Base-by-base conservation (phyloP, 2,888 invertebrate genomes). In the Tridacna crocea region DNA sequence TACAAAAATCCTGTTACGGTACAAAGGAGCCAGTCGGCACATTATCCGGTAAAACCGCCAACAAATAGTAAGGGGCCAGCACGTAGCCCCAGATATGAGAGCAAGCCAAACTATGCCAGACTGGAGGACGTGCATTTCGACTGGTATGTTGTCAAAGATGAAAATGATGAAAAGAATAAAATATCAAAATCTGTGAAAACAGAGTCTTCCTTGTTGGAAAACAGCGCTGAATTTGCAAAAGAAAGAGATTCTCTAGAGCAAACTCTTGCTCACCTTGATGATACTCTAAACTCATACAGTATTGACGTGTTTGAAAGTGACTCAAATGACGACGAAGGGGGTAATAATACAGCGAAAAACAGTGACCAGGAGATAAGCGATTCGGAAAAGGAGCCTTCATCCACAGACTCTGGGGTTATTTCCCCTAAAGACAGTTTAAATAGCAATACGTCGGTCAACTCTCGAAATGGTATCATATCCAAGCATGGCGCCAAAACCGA, bases 401-500 rank as follows among this genome's bases (percentile, higher is more conserved):
- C 36, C 12, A 72, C 65, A 19, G 75, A 78, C n/a, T 75, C 78
- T 48, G 77, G 78, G 27, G 55, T 75, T 0, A 61, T 60, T 11
- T 83, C 82, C 10, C 65, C 74, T 10, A 51, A 51, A 10, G 77
- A 77, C 1, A 77, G 74, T 60, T 55, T 83, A 4, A 80, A 73
- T 17, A 80, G 80, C 22, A 76, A 73, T 24, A 66, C 75, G 19
- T 83, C 82, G 3, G 58, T 66, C 0, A 77, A 27, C n/a, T 78
- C 75, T 19, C 66, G 68, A 24, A 70, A 74, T n/a, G 82, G 82
- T 66, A 83, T 83, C 63, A 83, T 79, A 63, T 61, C 79, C 2
- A 55, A 76, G 17, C 61, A 65, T 27, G 27, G 22, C 36, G 17
- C 51, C 19, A 51, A 51, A 26, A 65, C 47, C 27, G 78, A 51